Percentiles rank a stretch among this genome's conserved stretches.
Evolutionary conservation across 2,888 invertebrate genomes (phyloP).

Genomic region (Sesamia inferens): DNA sequence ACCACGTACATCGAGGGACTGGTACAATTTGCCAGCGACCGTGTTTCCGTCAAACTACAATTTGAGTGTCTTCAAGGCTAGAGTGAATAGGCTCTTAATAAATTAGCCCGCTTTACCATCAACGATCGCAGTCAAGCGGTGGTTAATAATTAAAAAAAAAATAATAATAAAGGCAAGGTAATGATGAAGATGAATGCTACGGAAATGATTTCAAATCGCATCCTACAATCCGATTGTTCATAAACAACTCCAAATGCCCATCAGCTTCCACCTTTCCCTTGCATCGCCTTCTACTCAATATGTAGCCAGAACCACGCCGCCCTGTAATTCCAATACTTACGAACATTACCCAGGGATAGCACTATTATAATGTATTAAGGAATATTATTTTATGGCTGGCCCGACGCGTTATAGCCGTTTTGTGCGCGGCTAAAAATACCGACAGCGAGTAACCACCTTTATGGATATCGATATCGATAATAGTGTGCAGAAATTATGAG

Average conservation of each 20-base stretch:
- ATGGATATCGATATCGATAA: constrained; percentile 55
- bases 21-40: too few species aligned
- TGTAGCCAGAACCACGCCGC: constrained; percentile 83
- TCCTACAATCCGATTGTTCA: constrained; percentile 4
- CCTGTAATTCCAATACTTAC: constrained; percentile 89
- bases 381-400: constrained; percentile 88
- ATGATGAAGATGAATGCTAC: not conserved
- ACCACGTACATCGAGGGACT: too few species aligned
- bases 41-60: too few species aligned
- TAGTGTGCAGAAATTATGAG: constrained; percentile 49
- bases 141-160: too few species aligned
- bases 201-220: not conserved
- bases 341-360: constrained; percentile 87
- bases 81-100: too few species aligned
- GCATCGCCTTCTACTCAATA: constrained; percentile 75
- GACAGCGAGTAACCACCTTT: constrained; percentile 63
- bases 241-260: constrained; percentile 4
- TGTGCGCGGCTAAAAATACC: constrained; percentile 83
- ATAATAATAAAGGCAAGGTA: too few species aligned
- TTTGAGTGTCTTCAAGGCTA: too few species aligned
- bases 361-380: constrained; percentile 90
- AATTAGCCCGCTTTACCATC: too few species aligned
- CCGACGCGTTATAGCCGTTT: constrained; percentile 83
- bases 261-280: constrained; percentile 53
- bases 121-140: too few species aligned